Conservation (phyloP, 2,113 vertebrate species). For the Meriones unguiculatus region DNA sequence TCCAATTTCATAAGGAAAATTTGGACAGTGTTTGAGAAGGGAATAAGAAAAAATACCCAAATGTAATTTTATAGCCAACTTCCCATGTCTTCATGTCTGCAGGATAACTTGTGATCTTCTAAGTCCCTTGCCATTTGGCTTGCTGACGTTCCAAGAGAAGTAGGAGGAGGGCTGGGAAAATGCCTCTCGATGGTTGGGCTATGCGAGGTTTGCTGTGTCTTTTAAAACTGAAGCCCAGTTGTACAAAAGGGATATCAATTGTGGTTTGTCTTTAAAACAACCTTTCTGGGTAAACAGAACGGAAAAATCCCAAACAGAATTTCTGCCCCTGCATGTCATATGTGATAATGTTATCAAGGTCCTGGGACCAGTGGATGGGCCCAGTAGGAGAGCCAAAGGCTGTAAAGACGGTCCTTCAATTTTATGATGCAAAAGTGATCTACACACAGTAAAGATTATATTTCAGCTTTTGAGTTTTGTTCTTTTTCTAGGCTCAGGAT, state of each 20-base stretch:
- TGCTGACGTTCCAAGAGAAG: conserved; percentile 80
- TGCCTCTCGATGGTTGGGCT: conserved; percentile 54
- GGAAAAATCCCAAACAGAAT: neutral
- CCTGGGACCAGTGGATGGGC: neutral
- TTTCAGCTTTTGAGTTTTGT: neutral
- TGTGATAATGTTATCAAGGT: neutral
- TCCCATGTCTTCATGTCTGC: conserved; percentile 78
- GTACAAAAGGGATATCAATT: neutral
- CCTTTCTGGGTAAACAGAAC: conserved; percentile 6
- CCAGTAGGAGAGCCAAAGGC: neutral
- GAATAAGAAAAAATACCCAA: conserved; percentile 78
- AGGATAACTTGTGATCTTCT: conserved; percentile 70
- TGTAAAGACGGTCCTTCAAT: neutral
- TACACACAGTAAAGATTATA: neutral
- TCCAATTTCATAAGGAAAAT: conserved; percentile 63
- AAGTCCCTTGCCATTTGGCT: conserved; percentile 52
- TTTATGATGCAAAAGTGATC: neutral
- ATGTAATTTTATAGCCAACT: conserved; percentile 74
- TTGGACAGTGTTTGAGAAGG: conserved; percentile 73
- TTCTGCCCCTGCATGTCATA: neutral
- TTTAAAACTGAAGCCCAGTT: conserved; percentile 34
- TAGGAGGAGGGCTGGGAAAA: conserved; percentile 76
- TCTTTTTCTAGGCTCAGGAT: neutral
- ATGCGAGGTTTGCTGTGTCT: conserved; percentile 37
- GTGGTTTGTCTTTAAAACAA: neutral